phyloP scores from a whole-genome alignment of 1,140 invertebrate genomes.

The Drosophila nikananu region DNA sequence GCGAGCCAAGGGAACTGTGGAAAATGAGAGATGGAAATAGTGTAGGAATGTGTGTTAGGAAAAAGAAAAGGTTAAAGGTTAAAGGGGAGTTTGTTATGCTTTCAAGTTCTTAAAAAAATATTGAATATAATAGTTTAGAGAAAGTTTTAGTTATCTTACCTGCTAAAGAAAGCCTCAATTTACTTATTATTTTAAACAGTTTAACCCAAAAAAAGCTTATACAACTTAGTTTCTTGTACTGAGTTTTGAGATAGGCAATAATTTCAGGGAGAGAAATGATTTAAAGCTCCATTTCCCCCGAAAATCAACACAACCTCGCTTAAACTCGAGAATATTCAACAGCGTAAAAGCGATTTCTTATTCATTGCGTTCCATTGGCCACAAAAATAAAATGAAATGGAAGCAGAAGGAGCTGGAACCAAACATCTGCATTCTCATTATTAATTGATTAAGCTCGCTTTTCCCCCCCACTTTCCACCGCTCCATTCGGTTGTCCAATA shows the following conservation, averaged over 20 bases:
- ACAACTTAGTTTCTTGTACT: background rate
- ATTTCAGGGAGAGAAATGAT: background rate
- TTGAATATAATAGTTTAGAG: background rate
- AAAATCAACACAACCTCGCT: background rate
- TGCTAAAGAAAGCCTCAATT: background rate
- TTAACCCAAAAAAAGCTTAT: background rate
- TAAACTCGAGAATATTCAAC: constrained; percentile 27
- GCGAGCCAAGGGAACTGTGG: constrained; percentile 14
- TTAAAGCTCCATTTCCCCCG: background rate
- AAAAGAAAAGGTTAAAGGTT: constrained; percentile 1
- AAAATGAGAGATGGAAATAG: constrained; percentile 12
- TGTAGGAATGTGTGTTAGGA: background rate
- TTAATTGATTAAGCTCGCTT: constrained; percentile 68
- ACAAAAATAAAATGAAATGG: constrained; percentile 19
- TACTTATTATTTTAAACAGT: too few relatives aligned
- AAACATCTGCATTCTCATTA: constrained; percentile 61
- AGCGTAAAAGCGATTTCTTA: constrained; percentile 41
- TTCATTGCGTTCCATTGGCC: constrained; percentile 56
- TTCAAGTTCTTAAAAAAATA: background rate
- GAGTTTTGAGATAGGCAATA: background rate
- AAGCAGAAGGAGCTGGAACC: constrained; percentile 23
- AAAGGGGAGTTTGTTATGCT: background rate
- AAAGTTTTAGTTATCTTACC: background rate
- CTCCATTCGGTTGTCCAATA: constrained; percentile 33
- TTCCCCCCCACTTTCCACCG: background rate